A percentile compares a stretch with the other conserved stretches of the same genome.
Conservation (phyloP, 2,797 vertebrate genomes). For the Champsocephalus gunnari region DNA sequence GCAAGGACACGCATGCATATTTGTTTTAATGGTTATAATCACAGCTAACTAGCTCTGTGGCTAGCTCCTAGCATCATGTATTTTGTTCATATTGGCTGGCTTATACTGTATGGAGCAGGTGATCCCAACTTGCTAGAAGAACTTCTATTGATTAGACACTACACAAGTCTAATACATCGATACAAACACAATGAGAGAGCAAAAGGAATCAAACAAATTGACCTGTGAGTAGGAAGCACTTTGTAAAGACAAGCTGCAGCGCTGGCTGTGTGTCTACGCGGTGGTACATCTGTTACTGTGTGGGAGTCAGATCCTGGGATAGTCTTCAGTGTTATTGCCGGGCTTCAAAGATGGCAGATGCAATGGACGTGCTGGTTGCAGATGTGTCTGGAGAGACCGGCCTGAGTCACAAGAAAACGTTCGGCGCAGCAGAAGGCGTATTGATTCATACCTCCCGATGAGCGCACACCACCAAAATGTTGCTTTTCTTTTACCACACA, state of each 20-base stretch:
- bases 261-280: constrained; percentile 54
- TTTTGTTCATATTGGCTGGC: constrained; percentile 27
- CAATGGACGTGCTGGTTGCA: constrained; percentile 65
- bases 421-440: constrained; percentile 66
- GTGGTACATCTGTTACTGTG: constrained; percentile 68
- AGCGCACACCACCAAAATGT: constrained; percentile 70
- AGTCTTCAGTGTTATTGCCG: constrained; percentile 67
- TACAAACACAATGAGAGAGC: constrained; percentile 56
- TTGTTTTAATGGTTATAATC: constrained; percentile 37
- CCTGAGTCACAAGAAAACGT: constrained; percentile 77
- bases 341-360: constrained; percentile 76
- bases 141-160: constrained; percentile 63
- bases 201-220: constrained; percentile 77
- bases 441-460: constrained; percentile 78
- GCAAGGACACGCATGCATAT: constrained; percentile 17
- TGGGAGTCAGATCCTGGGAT: constrained; percentile 78
- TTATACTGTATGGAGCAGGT: constrained; percentile 21
- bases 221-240: constrained; percentile 74
- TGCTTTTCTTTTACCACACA: constrained; percentile 71
- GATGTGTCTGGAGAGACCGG: constrained; percentile 73
- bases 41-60: constrained; percentile 16
- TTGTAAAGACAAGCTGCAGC: constrained; percentile 68
- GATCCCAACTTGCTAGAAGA: constrained; percentile 30
- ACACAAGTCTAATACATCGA: constrained; percentile 66
- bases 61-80: constrained; percentile 31